These are phyloP conservation scores for Graptemys geographica DNA, from an alignment of 2,797 vertebrate genomes.

Conservation along the genomic window DNA sequence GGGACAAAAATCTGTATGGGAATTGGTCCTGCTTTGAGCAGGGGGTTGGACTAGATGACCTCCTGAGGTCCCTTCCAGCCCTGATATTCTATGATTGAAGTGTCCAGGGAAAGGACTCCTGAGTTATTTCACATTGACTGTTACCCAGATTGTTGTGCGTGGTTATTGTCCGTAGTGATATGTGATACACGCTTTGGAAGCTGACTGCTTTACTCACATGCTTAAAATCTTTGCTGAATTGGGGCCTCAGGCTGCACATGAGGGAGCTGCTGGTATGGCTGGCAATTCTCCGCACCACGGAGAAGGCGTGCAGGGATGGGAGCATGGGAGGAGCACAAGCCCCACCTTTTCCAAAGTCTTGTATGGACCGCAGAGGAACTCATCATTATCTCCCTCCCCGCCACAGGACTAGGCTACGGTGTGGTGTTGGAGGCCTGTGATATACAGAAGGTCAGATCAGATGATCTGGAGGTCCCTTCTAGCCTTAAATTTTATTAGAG, in stretches of 20 bases:
- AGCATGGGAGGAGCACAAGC: background rate
- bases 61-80: no score
- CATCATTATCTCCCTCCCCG: no score
- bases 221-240: background rate
- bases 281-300: background rate
- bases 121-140: background rate
- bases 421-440: no score
- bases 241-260: rapidly evolving
- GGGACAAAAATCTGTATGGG: no score
- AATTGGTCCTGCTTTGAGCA: no score
- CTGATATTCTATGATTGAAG: no score
- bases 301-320: background rate
- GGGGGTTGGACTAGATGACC: no score
- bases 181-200: rapidly evolving
- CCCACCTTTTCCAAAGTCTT: background rate
- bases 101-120: background rate
- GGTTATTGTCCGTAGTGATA: background rate
- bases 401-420: no score
- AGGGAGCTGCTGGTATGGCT: background rate
- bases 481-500: no score
- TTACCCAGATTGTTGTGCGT: background rate
- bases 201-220: rapidly evolving
- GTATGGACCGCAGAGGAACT: no score
- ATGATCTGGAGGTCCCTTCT: no score
- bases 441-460: no score